These are phyloP conservation scores for Pemphredon lugubris DNA, from an alignment of 2,888 invertebrate genomes.

Conservation along the genomic window DNA sequence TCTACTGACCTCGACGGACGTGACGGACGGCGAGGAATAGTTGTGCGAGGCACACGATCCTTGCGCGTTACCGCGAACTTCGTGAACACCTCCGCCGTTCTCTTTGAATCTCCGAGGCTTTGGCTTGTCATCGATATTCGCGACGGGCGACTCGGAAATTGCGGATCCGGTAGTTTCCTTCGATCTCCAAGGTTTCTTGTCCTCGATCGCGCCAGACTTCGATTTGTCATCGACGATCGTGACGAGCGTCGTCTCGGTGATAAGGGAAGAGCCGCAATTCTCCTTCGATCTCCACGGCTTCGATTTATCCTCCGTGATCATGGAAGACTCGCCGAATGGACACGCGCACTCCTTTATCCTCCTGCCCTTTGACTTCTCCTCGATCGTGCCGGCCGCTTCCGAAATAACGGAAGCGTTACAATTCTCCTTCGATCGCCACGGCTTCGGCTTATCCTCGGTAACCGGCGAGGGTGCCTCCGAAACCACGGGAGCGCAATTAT, in stretches of 20 bases:
- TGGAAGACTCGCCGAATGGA: conserved; percentile 7
- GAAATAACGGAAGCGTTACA: too few species aligned
- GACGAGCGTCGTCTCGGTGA: not conserved
- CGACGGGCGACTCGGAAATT: not conserved
- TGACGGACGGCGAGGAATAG: conserved; percentile 23
- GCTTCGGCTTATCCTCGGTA: conserved; percentile 35
- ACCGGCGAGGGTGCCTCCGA: conserved; percentile 66
- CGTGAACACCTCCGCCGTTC: not conserved
- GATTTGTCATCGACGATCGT: conserved; percentile 30
- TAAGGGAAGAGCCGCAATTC: not conserved
- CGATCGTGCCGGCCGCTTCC: too few species aligned
- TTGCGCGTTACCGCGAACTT: conserved; percentile 36
- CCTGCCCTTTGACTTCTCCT: not conserved
- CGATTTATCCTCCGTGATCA: conserved; percentile 20
- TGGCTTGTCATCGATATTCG: conserved; percentile 17
- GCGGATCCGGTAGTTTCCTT: conserved; percentile 12
- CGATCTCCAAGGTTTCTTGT: conserved; percentile 32
- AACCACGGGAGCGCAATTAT: conserved; percentile 58
- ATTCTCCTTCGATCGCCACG: conserved; percentile 30
- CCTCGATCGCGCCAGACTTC: conserved; percentile 27
- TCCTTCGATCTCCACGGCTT: conserved; percentile 24
- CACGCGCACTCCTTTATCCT: too few species aligned
- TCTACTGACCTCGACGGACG: conserved; percentile 25
- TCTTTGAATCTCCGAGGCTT: conserved; percentile 28
- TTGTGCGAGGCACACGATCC: too few species aligned